A percentile compares a stretch with the other conserved stretches of the same genome.
phyloP scores from a whole-genome alignment of 2,888 invertebrate genomes.

The Graphium colonna region DNA sequence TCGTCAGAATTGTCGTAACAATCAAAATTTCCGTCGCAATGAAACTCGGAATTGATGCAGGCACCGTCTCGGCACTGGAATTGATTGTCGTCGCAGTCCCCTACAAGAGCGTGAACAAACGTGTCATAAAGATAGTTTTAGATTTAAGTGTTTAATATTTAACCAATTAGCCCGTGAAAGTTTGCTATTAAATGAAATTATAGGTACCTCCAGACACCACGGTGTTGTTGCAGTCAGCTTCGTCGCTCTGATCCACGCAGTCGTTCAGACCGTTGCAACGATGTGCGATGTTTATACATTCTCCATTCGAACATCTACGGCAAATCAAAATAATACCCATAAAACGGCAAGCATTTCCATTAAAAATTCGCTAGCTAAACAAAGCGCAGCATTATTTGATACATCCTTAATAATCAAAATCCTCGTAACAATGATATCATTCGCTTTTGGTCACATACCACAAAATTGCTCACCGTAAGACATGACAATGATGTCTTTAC shows the following conservation, averaged over 20 bases:
- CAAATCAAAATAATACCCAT: slow-evolving; percentile 28
- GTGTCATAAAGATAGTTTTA: too few relatives aligned
- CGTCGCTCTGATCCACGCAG: slow-evolving; percentile 81
- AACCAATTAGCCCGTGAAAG: too few relatives aligned
- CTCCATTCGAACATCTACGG: slow-evolving; percentile 65
- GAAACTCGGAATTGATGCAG: slow-evolving; percentile 80
- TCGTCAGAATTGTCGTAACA: slow-evolving; percentile 84
- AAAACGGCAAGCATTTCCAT: not conserved
- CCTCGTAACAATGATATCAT: not conserved
- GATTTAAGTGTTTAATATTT: too few relatives aligned
- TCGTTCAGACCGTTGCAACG: slow-evolving; percentile 81
- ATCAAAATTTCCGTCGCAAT: slow-evolving; percentile 81
- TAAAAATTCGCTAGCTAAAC: not conserved
- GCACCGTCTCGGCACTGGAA: slow-evolving; percentile 69
- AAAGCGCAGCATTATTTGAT: not conserved
- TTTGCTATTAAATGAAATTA: too few relatives aligned
- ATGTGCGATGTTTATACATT: slow-evolving; percentile 61
- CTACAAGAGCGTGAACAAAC: slow-evolving; percentile 32
- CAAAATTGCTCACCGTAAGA: not conserved
- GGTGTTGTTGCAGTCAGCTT: slow-evolving; percentile 69
- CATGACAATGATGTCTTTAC: slow-evolving; percentile 2
- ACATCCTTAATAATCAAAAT: too few relatives aligned
- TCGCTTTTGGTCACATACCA: not conserved
- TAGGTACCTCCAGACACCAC: slow-evolving; percentile 40
- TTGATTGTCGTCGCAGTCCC: slow-evolving; percentile 42